Evolutionary conservation across 2,888 invertebrate species (phyloP), one percentile per base, ranked within the genome.

Genomic region (Acanthococcus lagerstroemiae): DNA sequence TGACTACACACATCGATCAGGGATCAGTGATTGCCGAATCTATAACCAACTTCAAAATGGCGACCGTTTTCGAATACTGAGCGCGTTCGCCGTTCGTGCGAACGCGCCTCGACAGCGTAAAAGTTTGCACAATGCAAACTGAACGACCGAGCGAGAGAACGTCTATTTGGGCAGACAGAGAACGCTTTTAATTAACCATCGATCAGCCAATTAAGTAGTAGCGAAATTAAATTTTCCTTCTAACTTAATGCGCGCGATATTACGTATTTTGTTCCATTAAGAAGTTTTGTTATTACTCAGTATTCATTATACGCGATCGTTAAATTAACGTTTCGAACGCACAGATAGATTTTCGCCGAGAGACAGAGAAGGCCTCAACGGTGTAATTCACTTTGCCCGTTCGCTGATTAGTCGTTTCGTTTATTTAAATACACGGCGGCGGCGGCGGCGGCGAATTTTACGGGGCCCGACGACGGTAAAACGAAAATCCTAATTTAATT

Each of bases 261-360:
- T 58, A 37, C 22, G 58, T 58, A 55, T 58, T 58, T 58, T 58
- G 58, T 58, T 58, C 25, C 58, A 24, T 45, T 45, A 58, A 45
- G 45, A 58, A 46, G 58, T 58, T 58, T 45, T 44, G 45, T 37
- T 37, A 37, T 37, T 37, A 37, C n/a, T 37, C 37, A n/a, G 37
- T n/a, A 37, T 37, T 37, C 37, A 37, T 37, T n/a, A 37, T n/a
- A 37, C 37, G n/a, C 2, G 37, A 37, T 15, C 37, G 37, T 37
- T 37, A 37, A 37, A 37, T 37, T 37, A 37, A 37, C n/a, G 37
- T 37, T 37, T 37, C 37, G 37, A 37, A n/a, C 12, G 37, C 37
- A n/a, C 37, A n/a, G 37, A 15, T 37, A 37, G 12, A 37, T n/a
- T 37, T 9, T 37, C n/a, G n/a, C 37, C 37, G 37, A 37, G 37